phyloP scores from a whole-genome alignment of 2,113 vertebrate species.

The Gallinago jamesoni region DNA sequence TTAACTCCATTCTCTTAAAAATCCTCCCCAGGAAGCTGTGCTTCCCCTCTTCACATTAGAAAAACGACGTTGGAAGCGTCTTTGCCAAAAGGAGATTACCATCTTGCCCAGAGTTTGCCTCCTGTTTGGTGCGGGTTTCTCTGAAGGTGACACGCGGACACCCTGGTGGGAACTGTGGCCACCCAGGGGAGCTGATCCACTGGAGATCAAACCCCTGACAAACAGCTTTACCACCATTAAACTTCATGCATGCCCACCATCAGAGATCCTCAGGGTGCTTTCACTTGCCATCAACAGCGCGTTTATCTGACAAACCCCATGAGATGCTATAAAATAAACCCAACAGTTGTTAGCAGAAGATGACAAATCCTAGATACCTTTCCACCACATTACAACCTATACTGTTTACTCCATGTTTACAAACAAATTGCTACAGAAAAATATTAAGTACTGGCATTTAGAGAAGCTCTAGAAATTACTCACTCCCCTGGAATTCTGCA shows the following conservation, averaged over 20 bases:
- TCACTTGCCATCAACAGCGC: conserved; percentile 11
- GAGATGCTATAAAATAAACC: conserved; percentile 37
- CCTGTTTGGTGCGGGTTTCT: neutral
- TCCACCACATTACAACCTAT: conserved; percentile 51
- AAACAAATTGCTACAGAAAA: conserved; percentile 68
- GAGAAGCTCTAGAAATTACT: conserved; percentile 73
- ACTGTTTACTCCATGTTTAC: conserved; percentile 61
- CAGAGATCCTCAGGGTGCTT: conserved; percentile 31
- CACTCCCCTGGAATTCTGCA: conserved; percentile 75
- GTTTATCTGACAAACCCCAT: conserved; percentile 52
- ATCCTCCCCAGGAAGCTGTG: neutral
- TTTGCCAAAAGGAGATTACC: neutral
- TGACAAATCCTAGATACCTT: conserved; percentile 64
- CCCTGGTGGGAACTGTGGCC: neutral
- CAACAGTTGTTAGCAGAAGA: conserved; percentile 50
- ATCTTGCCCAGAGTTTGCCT: neutral
- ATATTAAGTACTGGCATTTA: conserved; percentile 69
- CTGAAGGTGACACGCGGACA: neutral
- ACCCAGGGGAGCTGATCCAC: neutral
- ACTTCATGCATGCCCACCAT: neutral
- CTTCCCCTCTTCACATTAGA: neutral
- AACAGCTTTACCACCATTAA: neutral
- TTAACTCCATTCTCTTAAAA: neutral
- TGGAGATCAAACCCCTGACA: neutral
- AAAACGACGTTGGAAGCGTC: neutral